phyloP scores from a whole-genome alignment of 2,888 invertebrate genomes.

The Macroteleia sp. region DNA sequence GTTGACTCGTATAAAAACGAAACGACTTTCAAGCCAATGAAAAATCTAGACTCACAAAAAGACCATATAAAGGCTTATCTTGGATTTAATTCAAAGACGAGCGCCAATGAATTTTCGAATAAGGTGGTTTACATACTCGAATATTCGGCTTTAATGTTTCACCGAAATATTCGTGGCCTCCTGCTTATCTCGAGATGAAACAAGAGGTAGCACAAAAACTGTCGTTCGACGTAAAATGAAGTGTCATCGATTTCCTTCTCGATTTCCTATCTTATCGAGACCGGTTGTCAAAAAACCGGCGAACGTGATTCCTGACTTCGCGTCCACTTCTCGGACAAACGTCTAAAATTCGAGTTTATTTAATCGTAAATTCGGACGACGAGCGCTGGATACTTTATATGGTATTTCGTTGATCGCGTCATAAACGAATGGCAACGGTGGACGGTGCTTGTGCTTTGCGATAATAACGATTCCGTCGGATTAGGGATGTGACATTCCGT shows the following conservation, averaged over 20 bases:
- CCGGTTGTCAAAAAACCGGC: constrained; percentile 69
- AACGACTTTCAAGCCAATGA: constrained; percentile 38
- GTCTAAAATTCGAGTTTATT: constrained; percentile 43
- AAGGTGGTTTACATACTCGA: constrained; percentile 56
- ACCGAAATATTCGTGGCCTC: constrained; percentile 61
- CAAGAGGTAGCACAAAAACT: constrained; percentile 65
- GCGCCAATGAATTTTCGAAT: constrained; percentile 58
- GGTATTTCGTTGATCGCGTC: constrained; percentile 52
- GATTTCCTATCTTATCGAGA: constrained; percentile 74
- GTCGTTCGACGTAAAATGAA: constrained; percentile 64
- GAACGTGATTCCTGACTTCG: constrained; percentile 42
- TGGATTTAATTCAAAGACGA: constrained; percentile 53
- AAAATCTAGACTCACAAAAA: constrained; percentile 41
- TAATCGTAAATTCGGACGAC: constrained; percentile 43
- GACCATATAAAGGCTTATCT: constrained; percentile 54
- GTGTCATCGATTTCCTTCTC: constrained; percentile 68
- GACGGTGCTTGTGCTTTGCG: constrained; percentile 2
- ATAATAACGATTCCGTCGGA: constrained; percentile 46
- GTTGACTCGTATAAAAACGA: constrained; percentile 19
- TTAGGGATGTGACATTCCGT: constrained; percentile 44
- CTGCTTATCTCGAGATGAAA: constrained; percentile 48
- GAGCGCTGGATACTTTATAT: constrained; percentile 32
- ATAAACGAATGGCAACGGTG: constrained; percentile 31
- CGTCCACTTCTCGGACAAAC: constrained; percentile 18
- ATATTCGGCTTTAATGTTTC: constrained; percentile 61